Conservation (phyloP, 1,140 invertebrate genomes). For the Eufriesea mexicana region DNA sequence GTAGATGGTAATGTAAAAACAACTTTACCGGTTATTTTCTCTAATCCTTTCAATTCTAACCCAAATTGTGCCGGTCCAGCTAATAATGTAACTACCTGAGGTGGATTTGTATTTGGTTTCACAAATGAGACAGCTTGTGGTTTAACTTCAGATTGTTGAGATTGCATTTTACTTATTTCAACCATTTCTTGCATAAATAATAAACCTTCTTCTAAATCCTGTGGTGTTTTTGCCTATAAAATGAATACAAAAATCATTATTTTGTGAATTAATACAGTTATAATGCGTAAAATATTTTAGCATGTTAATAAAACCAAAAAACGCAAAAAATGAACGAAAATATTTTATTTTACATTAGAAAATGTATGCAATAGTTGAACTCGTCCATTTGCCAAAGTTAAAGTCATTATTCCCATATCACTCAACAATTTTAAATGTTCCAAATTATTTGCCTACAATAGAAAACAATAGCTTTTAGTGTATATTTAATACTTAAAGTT, state of each 20-base stretch:
- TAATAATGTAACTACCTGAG: slow-evolving; percentile 82
- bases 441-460: slow-evolving; percentile 89
- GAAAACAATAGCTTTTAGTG: slow-evolving; percentile 39
- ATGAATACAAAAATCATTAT: neutral
- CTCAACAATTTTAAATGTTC: slow-evolving; percentile 93
- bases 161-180: slow-evolving; percentile 90
- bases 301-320: slow-evolving; percentile 17
- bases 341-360: slow-evolving; percentile 86
- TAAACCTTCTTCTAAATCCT: slow-evolving; percentile 95
- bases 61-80: slow-evolving; percentile 97
- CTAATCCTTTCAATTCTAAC: slow-evolving; percentile 85
- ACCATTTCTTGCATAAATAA: slow-evolving; percentile 99
- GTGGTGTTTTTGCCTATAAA: slow-evolving; percentile 89
- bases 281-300: slow-evolving; percentile 4
- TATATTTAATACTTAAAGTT: neutral
- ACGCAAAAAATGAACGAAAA: neutral
- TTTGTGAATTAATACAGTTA: neutral
- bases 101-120: slow-evolving; percentile 72
- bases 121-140: slow-evolving; percentile 84
- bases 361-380: slow-evolving; percentile 95
- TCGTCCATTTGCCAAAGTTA: slow-evolving; percentile 93
- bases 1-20: slow-evolving; percentile 87
- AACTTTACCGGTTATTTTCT: slow-evolving; percentile 85
- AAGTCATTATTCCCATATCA: slow-evolving; percentile 97
- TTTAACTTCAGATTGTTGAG: slow-evolving; percentile 84